Evolutionary conservation across 2,797 vertebrate genomes (phyloP), one percentile per base, ranked within the genome.

Genomic region (Pseudopleuronectes americanus): DNA sequence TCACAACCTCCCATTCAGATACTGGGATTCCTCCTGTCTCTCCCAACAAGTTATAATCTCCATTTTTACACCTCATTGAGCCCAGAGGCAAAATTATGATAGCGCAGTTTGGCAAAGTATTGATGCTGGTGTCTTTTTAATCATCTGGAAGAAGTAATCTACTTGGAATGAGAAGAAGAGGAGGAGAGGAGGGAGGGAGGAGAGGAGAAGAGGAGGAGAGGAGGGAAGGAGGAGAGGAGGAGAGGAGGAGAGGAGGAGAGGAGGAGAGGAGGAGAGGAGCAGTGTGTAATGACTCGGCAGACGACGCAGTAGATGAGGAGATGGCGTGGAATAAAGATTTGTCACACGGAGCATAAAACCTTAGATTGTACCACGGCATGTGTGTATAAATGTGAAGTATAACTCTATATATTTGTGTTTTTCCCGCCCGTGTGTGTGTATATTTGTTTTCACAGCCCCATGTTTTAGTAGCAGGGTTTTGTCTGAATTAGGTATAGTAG

Each of bases 91-190:
- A 83, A 87, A 76, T 85, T 75, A 74, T 73, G 84, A 79, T 52
- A 70, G 77, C 1, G 10, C 61, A 53, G 71, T 72, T 52, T 80
- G 68, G 56, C 65, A 68, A 73, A 80, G 68, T 76, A 86, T 83
- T 82, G 84, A 88, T 87, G 82, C 45, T 54, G 71, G 66, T 79
- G 84, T 74, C 78, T 64, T 22, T 75, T 84, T 79, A 87, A 91
- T 81, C 52, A 59, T 54, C 69, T 61, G 36, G 69, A 85, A 80
- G 67, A 81, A 89, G 87, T 63, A 80, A 85, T 88, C 77, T 64
- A 68, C 81, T 88, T 84, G 74, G 78, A 85, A 71, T 66, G 33
- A 78, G 75, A 62, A 64, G 47, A 73, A 57, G 61, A 63, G 60
- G 47, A 36, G 24, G 23, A 26, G 24, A 66, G 63, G 56, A 53